Percentiles rank a stretch among this genome's conserved stretches.
phyloP scores from a whole-genome alignment of 1,140 invertebrate species.

The Bombyx mandarina region DNA sequence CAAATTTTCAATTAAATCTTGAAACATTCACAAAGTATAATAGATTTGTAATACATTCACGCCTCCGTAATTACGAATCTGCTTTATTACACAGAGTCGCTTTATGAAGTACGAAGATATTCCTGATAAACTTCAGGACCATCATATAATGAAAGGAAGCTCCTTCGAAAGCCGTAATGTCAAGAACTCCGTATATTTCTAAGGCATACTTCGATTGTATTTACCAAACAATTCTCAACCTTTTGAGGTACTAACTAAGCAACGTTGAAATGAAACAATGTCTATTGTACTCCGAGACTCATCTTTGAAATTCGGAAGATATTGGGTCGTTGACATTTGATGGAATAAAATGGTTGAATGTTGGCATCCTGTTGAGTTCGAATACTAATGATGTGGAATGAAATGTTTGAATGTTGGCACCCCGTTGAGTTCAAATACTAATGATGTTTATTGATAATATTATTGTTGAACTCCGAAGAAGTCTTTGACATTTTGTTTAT shows the following conservation, averaged over 20 bases:
- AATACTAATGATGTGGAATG: no score
- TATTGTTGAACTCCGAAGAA: no score
- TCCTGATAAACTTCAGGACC: conserved; percentile 13
- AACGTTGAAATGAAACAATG: conserved; percentile 17
- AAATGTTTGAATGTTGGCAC: no score
- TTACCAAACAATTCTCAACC: conserved; percentile 17
- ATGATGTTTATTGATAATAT: no score
- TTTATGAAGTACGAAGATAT: conserved; percentile 7
- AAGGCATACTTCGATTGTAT: conserved; percentile 10
- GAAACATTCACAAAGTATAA: no score
- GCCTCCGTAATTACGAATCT: conserved; percentile 1
- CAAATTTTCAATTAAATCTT: neutral
- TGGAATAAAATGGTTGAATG: no score
- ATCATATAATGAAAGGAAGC: conserved; percentile 15
- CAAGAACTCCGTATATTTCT: conserved; percentile 13
- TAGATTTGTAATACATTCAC: neutral
- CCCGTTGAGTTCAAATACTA: no score
- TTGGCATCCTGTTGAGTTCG: no score
- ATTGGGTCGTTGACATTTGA: conserved; percentile 7
- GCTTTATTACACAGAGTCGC: conserved; percentile 4
- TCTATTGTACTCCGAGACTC: conserved; percentile 10
- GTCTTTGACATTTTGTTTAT: no score
- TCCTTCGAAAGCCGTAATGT: conserved; percentile 17
- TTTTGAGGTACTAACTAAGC: conserved; percentile 17
- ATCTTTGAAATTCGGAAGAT: conserved; percentile 9